Base-by-base conservation (phyloP, 2,797 vertebrate genomes). In the Coluber constrictor region DNA sequence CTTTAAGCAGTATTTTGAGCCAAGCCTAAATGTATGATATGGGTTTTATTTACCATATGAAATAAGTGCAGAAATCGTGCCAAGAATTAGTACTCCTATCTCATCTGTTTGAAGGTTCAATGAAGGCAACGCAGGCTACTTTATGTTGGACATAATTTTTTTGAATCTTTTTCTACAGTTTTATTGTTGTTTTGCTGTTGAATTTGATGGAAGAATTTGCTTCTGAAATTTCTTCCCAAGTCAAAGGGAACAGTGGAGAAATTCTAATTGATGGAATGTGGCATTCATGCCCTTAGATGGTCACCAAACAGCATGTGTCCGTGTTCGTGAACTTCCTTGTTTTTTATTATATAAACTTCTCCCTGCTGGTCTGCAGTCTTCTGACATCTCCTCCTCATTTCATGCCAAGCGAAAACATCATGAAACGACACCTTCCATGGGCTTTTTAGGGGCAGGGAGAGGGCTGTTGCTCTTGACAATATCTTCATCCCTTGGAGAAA, bases 131-230 rank as follows among this genome's bases (percentile, higher is more conserved):
- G 0, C 43, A 92, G 4, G 3, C 12, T 63, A 0, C 29, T 83
- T 25, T 47, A 83, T 25, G 37, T 16, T 3, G 0, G 7, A 6
- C 0, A 0, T 18, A 8, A 0, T 1, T 61, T 89, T 79, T 47
- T 47, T 83, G 20, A 11, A 83, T 83, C 43, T 83, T 47, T 47
- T 47, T 12, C 43, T 25, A 47, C 10, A 0, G 12, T 47, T 23
- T 47, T 47, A 20, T 43, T 83, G 74, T 47, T 83, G 74, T 83
- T 83, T 43, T 47, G 43, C 23, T 83, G 23, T 47, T 83, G 37
- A 83, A 83, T 83, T 47, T 47, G 23, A 83, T 47, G 43, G 11
- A 47, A 12, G 10, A 12, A 23, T 83, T 47, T 83, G 43, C 23
- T 83, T 83, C 79, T 47, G 79, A 83, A 83, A 47, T 83, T 47